These are phyloP conservation scores for Nudaria mundana DNA, from an alignment of 2,888 invertebrate genomes.

Conservation along the genomic window DNA sequence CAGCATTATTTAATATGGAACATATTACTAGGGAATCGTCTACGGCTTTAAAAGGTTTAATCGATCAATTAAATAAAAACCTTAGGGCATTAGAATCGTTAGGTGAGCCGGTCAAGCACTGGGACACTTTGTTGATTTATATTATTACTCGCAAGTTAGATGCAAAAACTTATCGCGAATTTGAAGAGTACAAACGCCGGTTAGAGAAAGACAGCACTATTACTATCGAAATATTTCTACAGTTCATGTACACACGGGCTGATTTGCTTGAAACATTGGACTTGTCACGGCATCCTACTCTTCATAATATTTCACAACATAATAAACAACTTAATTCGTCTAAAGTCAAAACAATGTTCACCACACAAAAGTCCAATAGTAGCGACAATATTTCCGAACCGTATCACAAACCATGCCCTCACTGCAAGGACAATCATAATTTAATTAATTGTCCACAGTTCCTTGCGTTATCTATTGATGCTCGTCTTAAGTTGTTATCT, in stretches of 20 bases:
- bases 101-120: constrained; percentile 21
- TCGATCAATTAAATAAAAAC: constrained; percentile 29
- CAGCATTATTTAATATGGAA: background rate
- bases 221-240: constrained; percentile 14
- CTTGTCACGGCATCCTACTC: background rate
- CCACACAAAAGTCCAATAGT: constrained; percentile 3
- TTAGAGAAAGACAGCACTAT: constrained; percentile 10
- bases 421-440: constrained; percentile 18
- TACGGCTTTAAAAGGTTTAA: constrained; percentile 12
- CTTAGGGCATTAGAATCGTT: constrained; percentile 21
- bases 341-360: constrained; percentile 10
- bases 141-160: constrained; percentile 28
- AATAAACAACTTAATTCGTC: too few species aligned
- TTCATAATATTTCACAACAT: background rate
- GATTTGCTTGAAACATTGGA: constrained; percentile 26
- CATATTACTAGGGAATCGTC: constrained; percentile 18
- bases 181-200: constrained; percentile 26
- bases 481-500: constrained; percentile 16
- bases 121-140: constrained; percentile 32
- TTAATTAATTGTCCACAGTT: constrained; percentile 21
- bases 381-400: background rate
- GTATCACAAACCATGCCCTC: too few species aligned
- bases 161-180: constrained; percentile 25
- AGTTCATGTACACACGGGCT: constrained; percentile 20
- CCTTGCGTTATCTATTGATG: constrained; percentile 15